A percentile compares a stretch with the other conserved stretches of the same genome.
Conservation (phyloP, 2,888 invertebrate species). For the Ephialtes manifestator region DNA sequence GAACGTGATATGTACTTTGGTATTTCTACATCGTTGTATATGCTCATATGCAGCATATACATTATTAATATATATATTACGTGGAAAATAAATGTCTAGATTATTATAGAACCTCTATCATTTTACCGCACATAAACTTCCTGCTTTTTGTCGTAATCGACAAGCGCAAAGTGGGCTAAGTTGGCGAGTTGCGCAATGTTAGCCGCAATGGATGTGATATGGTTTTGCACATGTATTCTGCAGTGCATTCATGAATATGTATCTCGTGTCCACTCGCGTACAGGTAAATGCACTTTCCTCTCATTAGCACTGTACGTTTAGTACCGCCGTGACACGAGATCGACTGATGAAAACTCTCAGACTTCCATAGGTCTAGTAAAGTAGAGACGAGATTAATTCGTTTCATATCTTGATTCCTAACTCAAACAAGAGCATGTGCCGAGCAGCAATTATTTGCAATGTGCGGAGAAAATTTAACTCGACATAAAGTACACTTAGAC, state of each 20-base stretch:
- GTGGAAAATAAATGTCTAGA: background rate
- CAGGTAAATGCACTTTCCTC: slow-evolving; percentile 38
- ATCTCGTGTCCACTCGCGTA: slow-evolving; percentile 5
- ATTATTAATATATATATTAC: slow-evolving; percentile 19
- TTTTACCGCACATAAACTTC: slow-evolving; percentile 31
- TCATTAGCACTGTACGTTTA: slow-evolving; percentile 11
- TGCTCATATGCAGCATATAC: slow-evolving; percentile 1
- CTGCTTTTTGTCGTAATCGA: slow-evolving; percentile 30
- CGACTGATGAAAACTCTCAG: slow-evolving; percentile 1
- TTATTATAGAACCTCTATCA: background rate
- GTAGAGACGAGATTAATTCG: background rate
- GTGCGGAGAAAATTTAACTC: no score
- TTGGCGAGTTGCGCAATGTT: slow-evolving; percentile 29
- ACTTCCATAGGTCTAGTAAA: background rate
- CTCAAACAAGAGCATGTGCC: background rate
- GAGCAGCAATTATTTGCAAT: no score
- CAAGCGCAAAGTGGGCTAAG: slow-evolving; percentile 11
- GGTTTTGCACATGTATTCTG: background rate
- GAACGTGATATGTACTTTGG: background rate
- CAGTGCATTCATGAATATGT: slow-evolving; percentile 12
- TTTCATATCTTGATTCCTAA: no score
- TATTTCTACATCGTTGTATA: slow-evolving; percentile 23
- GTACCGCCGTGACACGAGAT: background rate
- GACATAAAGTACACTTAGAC: no score
- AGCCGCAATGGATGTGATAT: background rate